Evolutionary conservation across 1,140 invertebrate genomes (phyloP), one percentile per base, ranked within the genome.

Genomic region (Artemia franciscana): DNA sequence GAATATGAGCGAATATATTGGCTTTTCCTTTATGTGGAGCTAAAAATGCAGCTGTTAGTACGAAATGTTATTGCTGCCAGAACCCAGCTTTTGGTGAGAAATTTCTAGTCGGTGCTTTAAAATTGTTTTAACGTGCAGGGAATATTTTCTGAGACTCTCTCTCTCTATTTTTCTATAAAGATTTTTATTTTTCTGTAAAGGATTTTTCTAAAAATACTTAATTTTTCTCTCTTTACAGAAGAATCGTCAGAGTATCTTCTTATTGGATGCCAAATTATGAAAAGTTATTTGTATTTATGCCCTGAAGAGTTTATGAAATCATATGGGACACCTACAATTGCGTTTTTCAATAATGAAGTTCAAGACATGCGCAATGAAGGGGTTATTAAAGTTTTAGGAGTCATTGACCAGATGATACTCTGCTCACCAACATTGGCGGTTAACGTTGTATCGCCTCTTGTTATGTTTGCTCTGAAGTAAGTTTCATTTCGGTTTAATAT

Each of bases 251-350:
- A 92, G 69, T 83, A 87, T 71, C 75, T 92, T 2, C 75, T 81
- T 64, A 78, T 81, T 25, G 85, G 85, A 67, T 75, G 91, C 9
- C 80, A 84, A 66, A 84, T 93, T 68, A 83, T 85, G 67, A 80
- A 87, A 70, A 84, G 83, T 3, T 92, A 92, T 71, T 78, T 90
- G 1, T 71, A 91, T n/a, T 74, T 94, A 4, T 83, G 81, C 67
- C 85, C 87, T 0, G 79, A 82, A 69, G 79, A 84, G 66, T 89
- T 91, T 70, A 77, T 91, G 18, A 30, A 58, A 60, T 26, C 60
- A 18, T 64, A 62, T 26, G 63, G 51, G 59, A 39, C 58, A 5
- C 73, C 77, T 60, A 78, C 91, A 66, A 78, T 89, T 28, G 73
- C 77, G 3, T 76, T 80, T 12, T 78, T 88, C 61, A 78, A 79